Evolutionary conservation across 2,888 invertebrate species (phyloP).

Genomic region (Plebejus melissa): DNA sequence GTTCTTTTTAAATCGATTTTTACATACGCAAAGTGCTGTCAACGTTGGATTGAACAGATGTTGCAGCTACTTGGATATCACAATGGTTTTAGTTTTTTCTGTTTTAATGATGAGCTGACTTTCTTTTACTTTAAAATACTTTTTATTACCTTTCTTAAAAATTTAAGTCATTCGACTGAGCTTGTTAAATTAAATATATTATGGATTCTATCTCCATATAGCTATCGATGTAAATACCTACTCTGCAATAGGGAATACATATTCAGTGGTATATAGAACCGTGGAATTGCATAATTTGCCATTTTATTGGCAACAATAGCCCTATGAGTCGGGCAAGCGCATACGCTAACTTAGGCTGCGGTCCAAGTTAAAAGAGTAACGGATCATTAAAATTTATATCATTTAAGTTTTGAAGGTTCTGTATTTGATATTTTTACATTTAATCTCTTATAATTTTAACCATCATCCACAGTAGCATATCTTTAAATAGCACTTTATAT

Average conservation of each 20-base stretch:
- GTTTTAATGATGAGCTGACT: neutral
- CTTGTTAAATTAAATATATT: slow-evolving; percentile 4
- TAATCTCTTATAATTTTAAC: neutral
- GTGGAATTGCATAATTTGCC: slow-evolving; percentile 50
- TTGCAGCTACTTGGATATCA: neutral
- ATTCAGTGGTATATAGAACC: slow-evolving; percentile 44
- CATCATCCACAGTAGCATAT: neutral
- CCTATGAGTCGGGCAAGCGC: slow-evolving; percentile 40
- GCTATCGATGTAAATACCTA: slow-evolving; percentile 38
- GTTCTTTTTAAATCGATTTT: slow-evolving; percentile 25
- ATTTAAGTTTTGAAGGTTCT: no score
- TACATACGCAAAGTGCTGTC: slow-evolving; percentile 24
- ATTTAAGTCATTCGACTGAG: neutral
- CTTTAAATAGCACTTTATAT: no score
- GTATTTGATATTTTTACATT: no score
- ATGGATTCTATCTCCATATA: slow-evolving; percentile 26
- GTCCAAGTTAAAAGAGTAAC: slow-evolving; percentile 31
- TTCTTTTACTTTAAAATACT: neutral
- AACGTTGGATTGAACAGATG: slow-evolving; percentile 11
- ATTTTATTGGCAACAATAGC: slow-evolving; percentile 49
- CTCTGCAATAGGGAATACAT: slow-evolving; percentile 42
- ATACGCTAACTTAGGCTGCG: slow-evolving; percentile 34
- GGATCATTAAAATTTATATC: neutral
- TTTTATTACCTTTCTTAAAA: neutral
- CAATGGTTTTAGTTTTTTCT: neutral